Evolutionary conservation across 2,888 invertebrate species (phyloP).

Genomic region (Dicyrtomina minuta): DNA sequence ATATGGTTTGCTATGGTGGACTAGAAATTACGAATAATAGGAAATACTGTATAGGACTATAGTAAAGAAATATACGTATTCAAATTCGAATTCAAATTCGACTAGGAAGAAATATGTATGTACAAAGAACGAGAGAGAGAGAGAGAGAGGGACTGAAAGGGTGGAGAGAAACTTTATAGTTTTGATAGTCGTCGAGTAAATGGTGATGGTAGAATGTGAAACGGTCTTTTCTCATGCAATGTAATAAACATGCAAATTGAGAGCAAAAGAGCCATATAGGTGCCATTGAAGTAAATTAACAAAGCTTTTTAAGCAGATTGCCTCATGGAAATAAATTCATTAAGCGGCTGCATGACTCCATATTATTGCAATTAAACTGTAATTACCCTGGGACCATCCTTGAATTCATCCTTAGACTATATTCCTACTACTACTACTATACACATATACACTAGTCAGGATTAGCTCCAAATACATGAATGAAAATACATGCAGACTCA

Average conservation of each 20-base stretch:
- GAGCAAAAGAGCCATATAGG: slow-evolving; percentile 19
- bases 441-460: not conserved
- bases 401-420: not conserved
- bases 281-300: slow-evolving; percentile 36
- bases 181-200: slow-evolving; percentile 11
- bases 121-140: not conserved
- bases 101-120: too few species aligned
- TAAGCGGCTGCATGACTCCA: slow-evolving; percentile 35
- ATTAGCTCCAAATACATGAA: too few species aligned
- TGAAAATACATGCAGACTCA: too few species aligned
- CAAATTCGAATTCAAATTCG: too few species aligned
- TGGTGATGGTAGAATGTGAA: slow-evolving; percentile 17
- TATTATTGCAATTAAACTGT: slow-evolving; percentile 39
- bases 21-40: too few species aligned
- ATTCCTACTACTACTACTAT: slow-evolving; percentile 4
- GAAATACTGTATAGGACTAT: too few species aligned
- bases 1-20: too few species aligned
- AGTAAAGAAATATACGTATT: too few species aligned
- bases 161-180: not conserved
- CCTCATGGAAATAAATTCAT: slow-evolving; percentile 39
- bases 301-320: slow-evolving; percentile 38
- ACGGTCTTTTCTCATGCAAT: slow-evolving; percentile 32
- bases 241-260: slow-evolving; percentile 40
- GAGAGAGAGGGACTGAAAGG: not conserved
- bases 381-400: slow-evolving; percentile 32